Base-by-base conservation (phyloP, 1,140 invertebrate genomes). In the Stegodyphus dumicola region DNA sequence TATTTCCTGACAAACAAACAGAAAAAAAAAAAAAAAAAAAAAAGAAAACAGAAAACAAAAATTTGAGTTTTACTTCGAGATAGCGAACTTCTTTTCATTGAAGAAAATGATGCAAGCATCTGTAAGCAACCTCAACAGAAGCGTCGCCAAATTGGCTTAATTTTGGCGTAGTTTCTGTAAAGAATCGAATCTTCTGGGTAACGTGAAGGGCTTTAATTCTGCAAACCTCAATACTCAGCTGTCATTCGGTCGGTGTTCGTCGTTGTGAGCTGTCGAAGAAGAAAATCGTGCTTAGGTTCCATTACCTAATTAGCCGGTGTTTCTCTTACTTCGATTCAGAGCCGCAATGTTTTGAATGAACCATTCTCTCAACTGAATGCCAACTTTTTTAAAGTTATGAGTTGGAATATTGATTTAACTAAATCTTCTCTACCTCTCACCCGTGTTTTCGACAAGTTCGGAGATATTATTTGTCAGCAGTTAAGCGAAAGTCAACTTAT, bases 391-490 rank as follows among this genome's bases (percentile, higher is more conserved):
- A n/a, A 77, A 85, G 81, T 85, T 85, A 85, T 85, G 81, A 84
- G 80, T 84, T 76, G 71, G 64, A 85, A 85, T 76, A 81, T 56
- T 60, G 18, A 13, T n/a, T 74, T 10, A 74, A 10, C 51, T 56
- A 85, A 85, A 51, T 85, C 81, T 77, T 56, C 81, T 65, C 65
- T 85, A 85, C 81, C 81, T 85, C 81, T 85, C 7, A 85, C 49
- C 56, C 81, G 81, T n/a, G 74, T 85, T 76, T 85, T 85, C 56
- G 81, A 85, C 81, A 85, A 85, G 60, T 85, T 85, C 51, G 74
- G 60, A 33, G 81, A 85, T 51, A 69, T 85, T 51, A 85, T 85
- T 60, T 70, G 70, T 75, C 54, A 67, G 13, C 56, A 85, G 73
- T 85, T 67, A 64, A 85, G 77, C 81, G 49, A 85, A 66, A 85